Evolutionary conservation across 2,888 invertebrate species (phyloP), one percentile per base, ranked within the genome.

Genomic region (Lithophane socia): DNA sequence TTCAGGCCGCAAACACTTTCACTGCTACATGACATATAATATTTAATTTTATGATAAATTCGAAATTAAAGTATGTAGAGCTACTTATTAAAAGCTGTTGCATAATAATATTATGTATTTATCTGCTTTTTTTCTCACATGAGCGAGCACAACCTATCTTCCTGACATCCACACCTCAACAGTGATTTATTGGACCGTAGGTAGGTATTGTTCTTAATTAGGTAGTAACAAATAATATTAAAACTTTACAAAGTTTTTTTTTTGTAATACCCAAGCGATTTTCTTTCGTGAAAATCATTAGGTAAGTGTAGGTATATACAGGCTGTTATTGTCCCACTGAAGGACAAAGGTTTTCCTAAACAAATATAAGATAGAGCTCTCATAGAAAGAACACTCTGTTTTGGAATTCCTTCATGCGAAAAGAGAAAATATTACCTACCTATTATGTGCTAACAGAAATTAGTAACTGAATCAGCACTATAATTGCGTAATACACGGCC

Each of bases 401-500:
- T 24, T 42, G 5, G 12, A 68, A 37, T 47, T 24, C 8, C 3
- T 0, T 37, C 16, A 0, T 8, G 3, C 2, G 3, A 60, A 24
- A 73, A 72, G 18, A 24, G 13, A 73, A 42, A 24, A 37, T 54
- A 54, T 9, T 54, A 54, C 9, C 0, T 10, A 21, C 10, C 56
- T n/a, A 12, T n/a, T 9, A 12, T 29, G 18, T 49, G 1, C 29
- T 12, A 16, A 66, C 54, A 42, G 21, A 49, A 74, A 60, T 76
- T 61, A 61, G 21, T 77, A 77, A 29, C 47, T 47, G 58, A 83
- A 54, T 49, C 24, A 49, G 37, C 37, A 37, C 37, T 4, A 2
- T 37, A 37, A 4, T 37, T 37, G 37, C 37, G 37, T 37, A 37
- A 37, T 37, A 4, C 37, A 37, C 37, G 4, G 3, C 3, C 37